Evolutionary conservation across 2,113 vertebrate species (phyloP).

Genomic region (Microtus montanus): DNA sequence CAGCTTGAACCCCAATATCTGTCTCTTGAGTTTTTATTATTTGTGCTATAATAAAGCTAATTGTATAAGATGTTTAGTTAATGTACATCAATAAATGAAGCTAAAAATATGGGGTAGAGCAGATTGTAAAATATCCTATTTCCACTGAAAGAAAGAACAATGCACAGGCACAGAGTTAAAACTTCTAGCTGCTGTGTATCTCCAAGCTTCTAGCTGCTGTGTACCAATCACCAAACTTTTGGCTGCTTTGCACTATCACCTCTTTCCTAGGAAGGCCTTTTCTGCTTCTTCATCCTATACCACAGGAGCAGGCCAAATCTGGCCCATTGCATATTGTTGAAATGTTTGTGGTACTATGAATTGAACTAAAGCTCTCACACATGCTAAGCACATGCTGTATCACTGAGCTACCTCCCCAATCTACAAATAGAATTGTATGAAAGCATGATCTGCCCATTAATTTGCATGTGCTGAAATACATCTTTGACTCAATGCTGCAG

Average conservation of each 20-base stretch:
- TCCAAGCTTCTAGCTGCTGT: not conserved
- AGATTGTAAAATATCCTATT: conserved; percentile 17
- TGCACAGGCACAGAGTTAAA: not conserved
- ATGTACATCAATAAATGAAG: conserved; percentile 26
- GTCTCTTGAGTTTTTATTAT: too few relatives aligned
- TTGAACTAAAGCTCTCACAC: not conserved
- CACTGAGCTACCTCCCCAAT: not conserved
- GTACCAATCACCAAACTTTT: not conserved
- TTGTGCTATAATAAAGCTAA: not conserved
- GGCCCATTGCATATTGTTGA: not conserved
- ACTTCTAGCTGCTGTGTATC: not conserved
- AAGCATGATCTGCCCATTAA: not conserved
- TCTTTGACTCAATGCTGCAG: not conserved
- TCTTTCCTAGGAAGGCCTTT: not conserved
- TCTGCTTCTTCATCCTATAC: not conserved
- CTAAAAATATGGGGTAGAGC: not conserved
- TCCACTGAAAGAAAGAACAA: conserved; percentile 1
- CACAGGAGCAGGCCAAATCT: not conserved
- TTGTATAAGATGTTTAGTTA: conserved; percentile 15
- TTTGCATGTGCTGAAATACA: not conserved
- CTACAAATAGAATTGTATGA: not conserved
- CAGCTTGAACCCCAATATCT: too few relatives aligned
- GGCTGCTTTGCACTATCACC: not conserved
- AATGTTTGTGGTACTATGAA: not conserved
- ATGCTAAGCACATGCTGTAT: too few relatives aligned